Base-by-base conservation (phyloP, 2,113 vertebrate species). In the Plestiodon gilberti region DNA sequence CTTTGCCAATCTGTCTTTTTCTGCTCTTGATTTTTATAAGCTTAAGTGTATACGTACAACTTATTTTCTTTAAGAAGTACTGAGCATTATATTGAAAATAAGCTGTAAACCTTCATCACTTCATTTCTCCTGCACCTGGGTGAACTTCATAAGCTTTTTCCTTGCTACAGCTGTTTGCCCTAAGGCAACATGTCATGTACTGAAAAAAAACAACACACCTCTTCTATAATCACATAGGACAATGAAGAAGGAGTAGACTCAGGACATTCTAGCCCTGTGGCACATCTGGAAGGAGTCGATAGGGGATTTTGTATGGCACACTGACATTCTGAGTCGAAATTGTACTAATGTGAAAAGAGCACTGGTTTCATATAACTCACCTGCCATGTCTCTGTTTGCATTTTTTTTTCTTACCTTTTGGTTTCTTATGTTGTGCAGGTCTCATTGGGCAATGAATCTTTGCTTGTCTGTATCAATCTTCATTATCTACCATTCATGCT, bases 131-230 rank as follows among this genome's bases (percentile, higher is more conserved):
- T 85, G 84, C 43, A n/a, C 43, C 43, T 48, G 43, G 43, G 4
- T 48, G 78, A 82, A 30, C 80, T 80, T 35, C 28, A 87, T 67
- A 57, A 3, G 55, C 0, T 89, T 75, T 88, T 78, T 40, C 88
- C 55, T 90, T 89, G 4, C 13, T 86, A 61, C 85, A 82, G 38
- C n/a, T 22, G n/a, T 80, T 73, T 83, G 6, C 38, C n/a, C 3
- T 52, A 88, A 28, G 35, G 61, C 18, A 80, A 20, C 10, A 69
- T 22, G 59, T 87, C 13, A 69, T 64, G 28, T 74, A 70, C 86
- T 88, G 82, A 30, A 82, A 79, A 61, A 82, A 79, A 61, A n/a
- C n/a, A 93, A 43, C 40, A 87, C 75, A 90, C 62, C 76, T 81
- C 78, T 82, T 82, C 81, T 57, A 20, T 0, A 0, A 5, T 38